These are phyloP conservation scores for Ranitomeya imitator DNA, from an alignment of 2,113 vertebrate species.

Conservation along the genomic window DNA sequence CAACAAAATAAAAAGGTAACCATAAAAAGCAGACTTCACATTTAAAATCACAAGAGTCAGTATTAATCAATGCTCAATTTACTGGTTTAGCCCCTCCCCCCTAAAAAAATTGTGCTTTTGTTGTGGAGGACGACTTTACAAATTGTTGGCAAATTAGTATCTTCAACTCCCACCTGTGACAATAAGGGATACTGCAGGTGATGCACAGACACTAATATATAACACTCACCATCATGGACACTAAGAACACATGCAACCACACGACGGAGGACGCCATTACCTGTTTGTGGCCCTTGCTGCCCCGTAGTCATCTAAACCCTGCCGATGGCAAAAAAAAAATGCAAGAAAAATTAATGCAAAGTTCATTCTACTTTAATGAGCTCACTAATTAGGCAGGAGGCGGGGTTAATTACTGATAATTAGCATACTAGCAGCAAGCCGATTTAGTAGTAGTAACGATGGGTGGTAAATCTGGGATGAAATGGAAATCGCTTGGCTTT, in stretches of 20 bases:
- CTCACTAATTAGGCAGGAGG: background rate
- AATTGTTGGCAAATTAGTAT: background rate
- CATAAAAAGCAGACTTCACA: too few relatives aligned
- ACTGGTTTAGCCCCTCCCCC: background rate
- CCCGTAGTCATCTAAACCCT: constrained; percentile 87
- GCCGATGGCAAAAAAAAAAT: constrained; percentile 50
- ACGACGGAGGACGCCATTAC: constrained; percentile 68
- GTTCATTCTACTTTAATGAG: background rate
- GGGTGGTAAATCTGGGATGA: background rate
- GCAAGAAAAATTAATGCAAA: background rate
- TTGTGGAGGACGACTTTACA: background rate
- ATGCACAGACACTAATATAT: background rate
- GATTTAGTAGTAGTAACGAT: background rate
- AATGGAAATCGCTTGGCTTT: background rate
- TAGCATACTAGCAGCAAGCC: background rate
- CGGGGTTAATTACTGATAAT: background rate
- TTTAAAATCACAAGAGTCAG: too few relatives aligned
- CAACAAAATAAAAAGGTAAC: too few relatives aligned
- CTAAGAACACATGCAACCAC: constrained; percentile 7
- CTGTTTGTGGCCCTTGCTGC: constrained; percentile 80
- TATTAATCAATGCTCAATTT: background rate
- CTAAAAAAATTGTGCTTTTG: background rate
- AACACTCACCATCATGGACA: background rate
- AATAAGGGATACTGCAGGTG: constrained; percentile 40
- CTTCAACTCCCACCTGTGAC: background rate